These are phyloP conservation scores for Epinephelus fuscoguttatus DNA, from an alignment of 2,113 vertebrate genomes.

Conservation along the genomic window DNA sequence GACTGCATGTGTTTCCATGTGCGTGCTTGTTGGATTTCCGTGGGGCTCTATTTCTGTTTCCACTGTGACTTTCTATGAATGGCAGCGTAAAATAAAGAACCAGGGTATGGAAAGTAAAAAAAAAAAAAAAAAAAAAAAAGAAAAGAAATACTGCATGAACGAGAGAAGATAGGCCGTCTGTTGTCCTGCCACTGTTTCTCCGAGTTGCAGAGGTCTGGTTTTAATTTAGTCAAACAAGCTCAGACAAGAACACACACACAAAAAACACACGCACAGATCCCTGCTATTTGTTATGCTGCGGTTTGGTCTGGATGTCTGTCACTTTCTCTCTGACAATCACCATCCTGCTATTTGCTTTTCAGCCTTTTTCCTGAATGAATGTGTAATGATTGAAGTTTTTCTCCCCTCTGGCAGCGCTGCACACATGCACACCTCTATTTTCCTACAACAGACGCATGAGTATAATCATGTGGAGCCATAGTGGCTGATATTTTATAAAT, in stretches of 20 bases:
- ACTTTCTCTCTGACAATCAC: constrained; percentile 46
- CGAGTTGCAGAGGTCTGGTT: constrained; percentile 52
- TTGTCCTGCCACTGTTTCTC: constrained; percentile 48
- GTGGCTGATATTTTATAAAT: constrained; percentile 30
- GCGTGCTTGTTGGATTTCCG: constrained; percentile 26
- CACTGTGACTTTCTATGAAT: constrained; percentile 43
- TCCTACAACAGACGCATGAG: constrained; percentile 25
- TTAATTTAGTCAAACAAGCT: constrained; percentile 49
- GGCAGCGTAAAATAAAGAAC: constrained; percentile 28
- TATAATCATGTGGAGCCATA: constrained; percentile 18
- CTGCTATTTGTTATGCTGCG: constrained; percentile 58
- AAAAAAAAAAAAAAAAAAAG: no score
- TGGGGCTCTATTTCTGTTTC: constrained; percentile 35
- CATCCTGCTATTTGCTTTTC: constrained; percentile 19
- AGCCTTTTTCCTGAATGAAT: constrained; percentile 39
- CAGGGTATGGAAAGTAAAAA: constrained; percentile 26
- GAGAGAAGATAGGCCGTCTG: constrained; percentile 30
- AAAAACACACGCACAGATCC: not conserved
- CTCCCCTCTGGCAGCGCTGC: not conserved
- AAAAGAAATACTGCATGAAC: constrained; percentile 10
- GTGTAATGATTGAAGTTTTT: constrained; percentile 14
- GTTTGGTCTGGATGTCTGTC: constrained; percentile 46
- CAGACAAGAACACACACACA: not conserved
- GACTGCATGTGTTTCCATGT: constrained; percentile 37
- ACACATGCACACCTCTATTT: constrained; percentile 10